A percentile compares a stretch with the other conserved stretches of the same genome.
These are phyloP conservation scores for Drosophila formosana DNA, from an alignment of 2,888 invertebrate genomes.

Conservation along the genomic window DNA sequence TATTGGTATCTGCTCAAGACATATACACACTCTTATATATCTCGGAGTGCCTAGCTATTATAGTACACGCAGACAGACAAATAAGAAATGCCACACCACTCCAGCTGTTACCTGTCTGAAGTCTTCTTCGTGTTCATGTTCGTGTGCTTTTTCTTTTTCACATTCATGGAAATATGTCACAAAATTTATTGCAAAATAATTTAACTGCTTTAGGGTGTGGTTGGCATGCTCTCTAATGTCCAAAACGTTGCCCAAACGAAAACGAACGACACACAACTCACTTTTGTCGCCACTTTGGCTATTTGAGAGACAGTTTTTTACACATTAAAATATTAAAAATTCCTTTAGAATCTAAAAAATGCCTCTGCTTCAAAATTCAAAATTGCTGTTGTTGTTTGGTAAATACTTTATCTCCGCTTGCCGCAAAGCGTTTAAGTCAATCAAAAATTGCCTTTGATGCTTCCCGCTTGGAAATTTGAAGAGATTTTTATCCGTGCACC, in stretches of 20 bases:
- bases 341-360: constrained; percentile 68
- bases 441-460: constrained; percentile 44
- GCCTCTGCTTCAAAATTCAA: constrained; percentile 28
- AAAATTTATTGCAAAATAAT: constrained; percentile 82
- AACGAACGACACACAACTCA: constrained; percentile 26
- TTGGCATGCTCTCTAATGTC: constrained; percentile 47
- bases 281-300: constrained; percentile 47
- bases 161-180: constrained; percentile 78
- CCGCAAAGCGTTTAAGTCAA: constrained; percentile 43
- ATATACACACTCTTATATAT: not conserved
- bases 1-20: constrained; percentile 30
- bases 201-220: constrained; percentile 45
- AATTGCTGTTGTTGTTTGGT: constrained; percentile 27
- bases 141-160: constrained; percentile 39
- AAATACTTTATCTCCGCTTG: constrained; percentile 23
- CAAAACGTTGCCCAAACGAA: constrained; percentile 31
- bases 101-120: constrained; percentile 77
- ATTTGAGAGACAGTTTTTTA: constrained; percentile 50
- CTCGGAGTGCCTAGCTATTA: constrained; percentile 21
- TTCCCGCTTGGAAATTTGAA: constrained; percentile 1
- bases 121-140: constrained; percentile 35
- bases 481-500: not conserved
- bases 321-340: constrained; percentile 81
- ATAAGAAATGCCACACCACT: constrained; percentile 32
- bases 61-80: constrained; percentile 22